Evolutionary conservation across 2,888 invertebrate genomes (phyloP).

Genomic region (Drosophila emarginata): DNA sequence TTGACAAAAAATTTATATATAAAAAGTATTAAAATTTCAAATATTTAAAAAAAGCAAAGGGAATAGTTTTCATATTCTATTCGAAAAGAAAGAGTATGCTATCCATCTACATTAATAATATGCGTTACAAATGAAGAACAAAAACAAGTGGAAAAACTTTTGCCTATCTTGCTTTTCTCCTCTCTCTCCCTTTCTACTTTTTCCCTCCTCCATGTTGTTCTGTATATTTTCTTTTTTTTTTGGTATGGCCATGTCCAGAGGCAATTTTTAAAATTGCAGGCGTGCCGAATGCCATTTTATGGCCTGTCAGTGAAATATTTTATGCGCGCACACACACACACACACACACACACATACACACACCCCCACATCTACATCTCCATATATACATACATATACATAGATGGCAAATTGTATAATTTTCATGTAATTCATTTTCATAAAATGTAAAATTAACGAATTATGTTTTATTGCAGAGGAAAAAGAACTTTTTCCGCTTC

Average conservation of each 20-base stretch:
- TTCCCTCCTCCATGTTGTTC: not conserved
- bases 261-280: conserved; percentile 54
- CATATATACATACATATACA: conserved; percentile 12
- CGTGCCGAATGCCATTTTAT: conserved; percentile 54
- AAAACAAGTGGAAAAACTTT: not conserved
- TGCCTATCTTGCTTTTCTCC: not conserved
- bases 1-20: too few species aligned
- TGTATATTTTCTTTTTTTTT: not conserved
- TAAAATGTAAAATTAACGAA: conserved; percentile 66
- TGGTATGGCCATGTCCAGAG: conserved; percentile 39
- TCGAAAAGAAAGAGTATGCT: not conserved
- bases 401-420: conserved; percentile 47
- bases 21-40: too few species aligned
- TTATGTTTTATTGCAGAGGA: conserved; percentile 46
- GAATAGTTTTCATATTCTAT: not conserved
- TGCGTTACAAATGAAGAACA: not conserved
- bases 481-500: conserved; percentile 14
- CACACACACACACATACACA: conserved; percentile 14
- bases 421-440: conserved; percentile 63
- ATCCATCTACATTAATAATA: not conserved
- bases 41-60: not conserved
- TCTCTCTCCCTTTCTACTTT: not conserved
- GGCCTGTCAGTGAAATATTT: conserved; percentile 49
- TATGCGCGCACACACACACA: conserved; percentile 31
- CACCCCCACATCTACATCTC: too few species aligned